These are phyloP conservation scores for Machimus rusticus DNA, from an alignment of 2,888 invertebrate genomes.

Conservation along the genomic window DNA sequence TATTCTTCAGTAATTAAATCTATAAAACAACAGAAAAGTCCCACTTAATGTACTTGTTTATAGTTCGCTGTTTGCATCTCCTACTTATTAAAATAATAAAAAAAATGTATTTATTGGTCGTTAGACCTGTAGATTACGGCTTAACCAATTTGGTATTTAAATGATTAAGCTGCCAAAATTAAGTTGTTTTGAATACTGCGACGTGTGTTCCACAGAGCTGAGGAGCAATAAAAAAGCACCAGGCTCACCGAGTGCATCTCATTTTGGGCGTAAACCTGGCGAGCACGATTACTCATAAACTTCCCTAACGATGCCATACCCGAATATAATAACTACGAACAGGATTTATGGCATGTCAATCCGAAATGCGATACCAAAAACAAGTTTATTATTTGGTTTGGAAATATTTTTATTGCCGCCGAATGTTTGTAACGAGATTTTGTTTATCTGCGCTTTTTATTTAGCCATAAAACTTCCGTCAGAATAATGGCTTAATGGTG, in stretches of 20 bases:
- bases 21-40: not conserved
- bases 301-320: not conserved
- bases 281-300: not conserved
- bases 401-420: constrained; percentile 10
- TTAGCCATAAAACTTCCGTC: not conserved
- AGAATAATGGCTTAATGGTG: not conserved
- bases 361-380: constrained; percentile 4
- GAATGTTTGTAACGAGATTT: not conserved
- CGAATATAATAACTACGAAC: not conserved
- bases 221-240: not conserved
- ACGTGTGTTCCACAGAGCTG: not conserved
- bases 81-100: not conserved
- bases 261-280: not conserved
- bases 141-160: not conserved
- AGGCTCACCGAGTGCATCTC: not conserved
- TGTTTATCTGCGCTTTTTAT: not conserved
- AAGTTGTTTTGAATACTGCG: not conserved
- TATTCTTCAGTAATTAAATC: not conserved
- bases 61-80: not conserved
- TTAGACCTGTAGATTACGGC: not conserved
- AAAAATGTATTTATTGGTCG: not conserved
- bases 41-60: not conserved
- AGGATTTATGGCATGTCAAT: constrained; percentile 24
- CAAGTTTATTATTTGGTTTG: constrained; percentile 2
- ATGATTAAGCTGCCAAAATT: not conserved